Evolutionary conservation across 2,888 invertebrate genomes (phyloP).

Genomic region (Nemurella pictetii): DNA sequence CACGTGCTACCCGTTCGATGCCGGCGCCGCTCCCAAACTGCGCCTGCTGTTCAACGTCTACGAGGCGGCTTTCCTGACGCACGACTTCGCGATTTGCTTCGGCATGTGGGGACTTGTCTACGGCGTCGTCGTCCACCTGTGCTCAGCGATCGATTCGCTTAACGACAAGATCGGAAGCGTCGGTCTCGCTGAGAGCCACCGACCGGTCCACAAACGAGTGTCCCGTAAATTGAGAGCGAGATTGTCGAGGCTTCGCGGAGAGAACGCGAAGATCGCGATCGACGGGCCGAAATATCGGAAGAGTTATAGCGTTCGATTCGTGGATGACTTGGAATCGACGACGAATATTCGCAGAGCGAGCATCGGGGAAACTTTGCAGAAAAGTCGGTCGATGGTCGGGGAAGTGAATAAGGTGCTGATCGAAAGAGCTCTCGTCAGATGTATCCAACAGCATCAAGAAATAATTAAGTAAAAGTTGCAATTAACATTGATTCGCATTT

Average conservation of each 20-base stretch:
- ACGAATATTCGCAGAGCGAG: no score
- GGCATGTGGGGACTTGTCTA: background rate
- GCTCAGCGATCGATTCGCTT: background rate
- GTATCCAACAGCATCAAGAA: background rate
- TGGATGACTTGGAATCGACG: no score
- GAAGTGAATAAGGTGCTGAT: background rate
- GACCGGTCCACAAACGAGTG: background rate
- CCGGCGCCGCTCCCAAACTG: no score
- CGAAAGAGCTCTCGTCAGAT: background rate
- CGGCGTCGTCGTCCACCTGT: background rate
- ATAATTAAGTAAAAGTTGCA: background rate
- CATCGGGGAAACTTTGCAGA: no score
- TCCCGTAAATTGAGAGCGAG: background rate
- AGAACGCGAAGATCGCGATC: no score
- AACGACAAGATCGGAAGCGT: background rate
- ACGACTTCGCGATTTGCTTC: background rate
- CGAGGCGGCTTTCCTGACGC: background rate
- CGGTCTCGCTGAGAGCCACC: background rate
- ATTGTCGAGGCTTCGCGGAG: no score
- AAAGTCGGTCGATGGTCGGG: background rate
- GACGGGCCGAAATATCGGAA: no score
- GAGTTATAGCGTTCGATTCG: no score
- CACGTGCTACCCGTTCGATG: background rate
- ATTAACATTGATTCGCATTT: no score
- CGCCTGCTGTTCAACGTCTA: background rate